Evolutionary conservation across 2,113 vertebrate species (phyloP), one percentile per base, ranked within the genome.

Genomic region (Mormyrus lacerda): DNA sequence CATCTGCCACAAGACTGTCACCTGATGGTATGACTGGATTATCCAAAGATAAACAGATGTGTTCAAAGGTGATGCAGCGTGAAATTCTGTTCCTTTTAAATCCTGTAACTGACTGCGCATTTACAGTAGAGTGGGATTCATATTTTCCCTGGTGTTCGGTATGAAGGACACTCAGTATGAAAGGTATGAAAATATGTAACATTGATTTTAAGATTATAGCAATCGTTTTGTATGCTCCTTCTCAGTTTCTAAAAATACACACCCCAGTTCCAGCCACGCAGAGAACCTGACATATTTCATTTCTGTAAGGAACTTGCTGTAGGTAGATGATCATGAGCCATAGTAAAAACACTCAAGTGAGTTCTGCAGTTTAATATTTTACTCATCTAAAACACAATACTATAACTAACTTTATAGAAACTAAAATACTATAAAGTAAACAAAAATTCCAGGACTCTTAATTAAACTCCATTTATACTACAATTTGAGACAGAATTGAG

Each of bases 11-110:
- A 50, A 31, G 50, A 35, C n/a, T 10, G 84, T 86, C 85, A 53
- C 85, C 85, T 87, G 17, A 55, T 87, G 27, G 13, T 87, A 50
- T 17, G 7, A 50, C 84, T 50, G 84, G 84, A 85, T 85, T 85
- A 85, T 48, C 50, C 84, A 51, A 10, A 2, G 21, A 31, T 44
- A 85, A 47, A 35, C 85, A 86, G 27, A 86, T 27, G 50, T 39
- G 50, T 45, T 84, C 21, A 45, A 47, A 47, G 82, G 42, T 8
- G 9, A 79, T 79, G 73, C 73, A 42, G 6, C 11, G 1, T 48
- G 84, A 86, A 86, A 27, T 13, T 35, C 2, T 31, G 44, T 31
- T 31, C 47, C 45, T 85, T 85, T 87, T 87, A 47, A 87, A 27
- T 87, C 24, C 50, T 35, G 6, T 35, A 39, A 7, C 85, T 87